phyloP scores from a whole-genome alignment of 1,140 invertebrate species.

The Trichonephila inaurata region DNA sequence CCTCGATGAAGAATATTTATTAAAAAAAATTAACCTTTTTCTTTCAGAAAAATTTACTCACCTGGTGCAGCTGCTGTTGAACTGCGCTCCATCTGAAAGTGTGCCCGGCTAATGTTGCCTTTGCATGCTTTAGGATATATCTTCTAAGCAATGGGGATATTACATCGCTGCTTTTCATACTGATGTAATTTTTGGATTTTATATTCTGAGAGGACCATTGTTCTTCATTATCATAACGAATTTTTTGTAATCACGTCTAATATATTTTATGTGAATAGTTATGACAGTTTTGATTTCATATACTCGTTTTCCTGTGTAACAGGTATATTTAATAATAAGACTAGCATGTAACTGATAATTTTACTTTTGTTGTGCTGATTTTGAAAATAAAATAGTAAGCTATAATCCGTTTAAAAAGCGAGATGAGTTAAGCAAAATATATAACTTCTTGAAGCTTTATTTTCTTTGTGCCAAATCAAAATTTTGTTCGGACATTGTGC shows the following conservation, averaged over 20 bases:
- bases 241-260: background rate
- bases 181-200: slow-evolving; percentile 18
- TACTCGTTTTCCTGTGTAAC: too few relatives aligned
- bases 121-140: background rate
- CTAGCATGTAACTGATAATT: too few relatives aligned
- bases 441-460: too few relatives aligned
- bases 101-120: slow-evolving; percentile 1
- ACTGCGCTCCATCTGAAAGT: slow-evolving; percentile 67
- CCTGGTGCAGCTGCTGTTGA: slow-evolving; percentile 60
- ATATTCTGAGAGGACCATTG: slow-evolving; percentile 30
- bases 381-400: too few relatives aligned
- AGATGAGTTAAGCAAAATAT: too few relatives aligned
- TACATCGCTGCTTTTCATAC: slow-evolving; percentile 25
- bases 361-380: too few relatives aligned
- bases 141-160: background rate
- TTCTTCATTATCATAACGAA: background rate
- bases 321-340: too few relatives aligned
- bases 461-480: slow-evolving; percentile 11
- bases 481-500: background rate
- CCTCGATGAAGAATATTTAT: too few relatives aligned
- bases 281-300: background rate
- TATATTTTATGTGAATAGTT: background rate
- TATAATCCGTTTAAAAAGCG: too few relatives aligned
- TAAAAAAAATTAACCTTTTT: background rate
- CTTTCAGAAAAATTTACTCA: slow-evolving; percentile 73